phyloP scores from a whole-genome alignment of 2,797 vertebrate genomes.

The Bovichtus variegatus region DNA sequence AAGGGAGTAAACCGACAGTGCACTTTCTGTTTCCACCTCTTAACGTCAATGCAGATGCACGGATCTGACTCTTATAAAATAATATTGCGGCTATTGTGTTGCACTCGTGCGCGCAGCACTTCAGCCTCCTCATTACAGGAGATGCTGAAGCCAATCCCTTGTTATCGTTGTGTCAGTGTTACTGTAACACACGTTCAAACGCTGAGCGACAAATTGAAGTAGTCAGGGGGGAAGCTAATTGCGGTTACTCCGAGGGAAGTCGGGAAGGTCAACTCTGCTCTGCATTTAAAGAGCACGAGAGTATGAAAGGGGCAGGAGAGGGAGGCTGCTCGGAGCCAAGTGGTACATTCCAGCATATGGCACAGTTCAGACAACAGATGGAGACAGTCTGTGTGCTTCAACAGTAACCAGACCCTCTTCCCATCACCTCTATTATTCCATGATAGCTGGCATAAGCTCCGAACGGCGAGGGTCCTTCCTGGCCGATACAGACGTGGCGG shows the following conservation, averaged over 20 bases:
- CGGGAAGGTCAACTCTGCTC: conserved; percentile 54
- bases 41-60: conserved; percentile 1
- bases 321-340: conserved; percentile 52
- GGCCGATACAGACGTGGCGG: conserved; percentile 12
- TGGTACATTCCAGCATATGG: conserved; percentile 76
- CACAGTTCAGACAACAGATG: conserved; percentile 77
- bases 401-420: conserved; percentile 50
- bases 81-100: neutral
- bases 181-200: conserved; percentile 19
- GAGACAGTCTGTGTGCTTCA: conserved; percentile 61
- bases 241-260: conserved; percentile 38
- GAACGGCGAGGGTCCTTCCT: conserved; percentile 24
- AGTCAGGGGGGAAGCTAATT: conserved; percentile 45
- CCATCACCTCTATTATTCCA: conserved; percentile 37
- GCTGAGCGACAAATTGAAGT: conserved; percentile 31
- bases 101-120: conserved; percentile 17
- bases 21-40: conserved; percentile 2
- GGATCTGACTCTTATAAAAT: conserved; percentile 3
- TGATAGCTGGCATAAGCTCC: conserved; percentile 28
- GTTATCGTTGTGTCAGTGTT: conserved; percentile 37
- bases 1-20: neutral
- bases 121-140: conserved; percentile 48
- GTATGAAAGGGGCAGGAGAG: conserved; percentile 15
- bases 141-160: conserved; percentile 33
- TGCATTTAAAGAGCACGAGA: conserved; percentile 41